Evolutionary conservation across 2,113 vertebrate genomes (phyloP).

Genomic region (Orcinus orca): DNA sequence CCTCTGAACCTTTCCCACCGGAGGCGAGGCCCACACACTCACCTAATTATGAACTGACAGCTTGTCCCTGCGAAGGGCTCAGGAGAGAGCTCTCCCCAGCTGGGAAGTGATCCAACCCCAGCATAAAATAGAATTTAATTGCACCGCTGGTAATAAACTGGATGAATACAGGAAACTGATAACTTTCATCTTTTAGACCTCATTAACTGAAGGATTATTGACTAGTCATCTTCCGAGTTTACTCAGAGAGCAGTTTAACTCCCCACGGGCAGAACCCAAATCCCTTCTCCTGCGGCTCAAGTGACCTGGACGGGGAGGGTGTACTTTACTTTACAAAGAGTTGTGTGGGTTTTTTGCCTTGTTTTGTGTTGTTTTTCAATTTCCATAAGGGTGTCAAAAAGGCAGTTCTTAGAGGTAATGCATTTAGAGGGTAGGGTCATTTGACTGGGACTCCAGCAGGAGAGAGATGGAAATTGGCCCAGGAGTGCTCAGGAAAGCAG

Average conservation of each 20-base stretch:
- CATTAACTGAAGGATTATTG: conserved; percentile 36
- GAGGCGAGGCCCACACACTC: background rate
- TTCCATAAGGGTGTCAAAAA: background rate
- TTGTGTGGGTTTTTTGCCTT: background rate
- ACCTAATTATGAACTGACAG: background rate
- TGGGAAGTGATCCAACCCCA: background rate
- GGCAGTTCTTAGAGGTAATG: background rate
- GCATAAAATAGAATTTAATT: conserved; percentile 25
- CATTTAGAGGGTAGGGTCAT: background rate
- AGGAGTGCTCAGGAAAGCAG: background rate
- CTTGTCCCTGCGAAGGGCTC: background rate
- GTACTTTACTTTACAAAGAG: background rate
- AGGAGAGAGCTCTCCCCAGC: background rate
- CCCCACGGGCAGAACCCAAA: background rate
- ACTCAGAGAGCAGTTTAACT: background rate
- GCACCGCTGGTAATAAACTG: background rate
- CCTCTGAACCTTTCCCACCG: background rate
- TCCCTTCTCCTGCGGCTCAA: background rate
- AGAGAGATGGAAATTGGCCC: background rate
- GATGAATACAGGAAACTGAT: background rate
- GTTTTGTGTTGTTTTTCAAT: background rate
- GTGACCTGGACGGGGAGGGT: background rate
- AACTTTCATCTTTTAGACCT: conserved; percentile 38
- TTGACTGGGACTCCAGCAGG: background rate
- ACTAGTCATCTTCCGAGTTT: background rate